Base-by-base conservation (phyloP, 2,797 vertebrate genomes). In the Coccyzus lansbergi region DNA sequence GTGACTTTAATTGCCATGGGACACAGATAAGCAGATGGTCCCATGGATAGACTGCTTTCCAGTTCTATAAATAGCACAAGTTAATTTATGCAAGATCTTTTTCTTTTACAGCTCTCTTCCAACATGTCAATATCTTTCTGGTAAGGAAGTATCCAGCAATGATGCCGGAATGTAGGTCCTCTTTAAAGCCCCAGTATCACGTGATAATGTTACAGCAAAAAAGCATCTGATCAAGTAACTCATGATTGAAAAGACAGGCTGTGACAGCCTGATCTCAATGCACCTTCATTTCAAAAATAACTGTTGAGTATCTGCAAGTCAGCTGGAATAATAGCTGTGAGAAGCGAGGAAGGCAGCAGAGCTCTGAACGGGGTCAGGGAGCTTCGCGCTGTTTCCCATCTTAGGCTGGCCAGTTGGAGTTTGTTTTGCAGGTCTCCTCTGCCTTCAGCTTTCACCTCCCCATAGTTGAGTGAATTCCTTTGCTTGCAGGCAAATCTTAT, bases 1-100 rank as follows among this genome's bases (percentile, higher is more conserved):
- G 93, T 96, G 91, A 96, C 93, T 96, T 94, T 86, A 97, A 94
- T 94, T 95, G 93, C 87, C 94, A 93, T 63, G 92, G 93, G 94
- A 93, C 86, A 62, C 15, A 55, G 93, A 95, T 94, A 86, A 96
- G 85, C 95, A 97, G 95, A 96, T 97, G 95, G 96, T 85, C 94
- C 92, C 88, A 91, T 36, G 87, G 95, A 95, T 84, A 96, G 93
- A 51, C 92, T 82, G 92, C 85, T 94, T 68, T 95, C 81, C 53
- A 21, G 18, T 60, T 86, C 96, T 97, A 96, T 93, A 95, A 96
- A 97, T 95, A 97, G 78, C 67, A 4, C 1, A 48, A 93, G 89
- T 76, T 96, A 95, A 97, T 96, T 94, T 95, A 95, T 94, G 92
- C 91, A 91, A 92, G 90, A 94, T 94, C 94, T 90, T 83, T 75